These are phyloP conservation scores for Apis laboriosa DNA, from an alignment of 1,140 invertebrate species.

Conservation along the genomic window DNA sequence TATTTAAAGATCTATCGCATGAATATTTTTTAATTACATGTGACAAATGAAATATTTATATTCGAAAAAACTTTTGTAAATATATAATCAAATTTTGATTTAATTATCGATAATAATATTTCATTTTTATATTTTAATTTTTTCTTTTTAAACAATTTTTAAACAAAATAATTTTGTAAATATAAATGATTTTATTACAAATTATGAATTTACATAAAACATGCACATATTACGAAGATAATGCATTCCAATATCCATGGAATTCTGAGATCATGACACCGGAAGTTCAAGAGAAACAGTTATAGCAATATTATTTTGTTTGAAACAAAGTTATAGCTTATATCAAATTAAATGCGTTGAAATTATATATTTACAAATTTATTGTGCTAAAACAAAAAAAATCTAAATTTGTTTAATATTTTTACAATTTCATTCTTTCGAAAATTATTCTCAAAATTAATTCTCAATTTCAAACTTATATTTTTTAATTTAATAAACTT, in stretches of 20 bases:
- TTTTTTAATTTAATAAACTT: neutral
- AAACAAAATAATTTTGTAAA: neutral
- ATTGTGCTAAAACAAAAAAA: neutral
- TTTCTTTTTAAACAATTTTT: neutral
- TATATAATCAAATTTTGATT: neutral
- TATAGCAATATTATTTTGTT: neutral
- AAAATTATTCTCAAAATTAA: too few species aligned
- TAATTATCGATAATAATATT: neutral
- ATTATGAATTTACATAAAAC: neutral
- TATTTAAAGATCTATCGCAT: neutral
- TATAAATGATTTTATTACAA: neutral
- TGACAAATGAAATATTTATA: neutral
- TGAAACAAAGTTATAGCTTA: neutral
- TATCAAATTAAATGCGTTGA: neutral
- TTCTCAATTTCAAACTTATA: too few species aligned
- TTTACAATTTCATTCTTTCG: neutral
- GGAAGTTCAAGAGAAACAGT: slow-evolving; percentile 13
- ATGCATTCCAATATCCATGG: neutral
- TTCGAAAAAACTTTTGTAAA: neutral
- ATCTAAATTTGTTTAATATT: neutral
- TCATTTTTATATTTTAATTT: neutral
- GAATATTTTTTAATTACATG: neutral
- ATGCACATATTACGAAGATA: neutral
- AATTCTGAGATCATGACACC: slow-evolving; percentile 7
- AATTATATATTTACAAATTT: neutral